Conservation (phyloP, 92 coral and sea anemone species). For the Plumapathes pennacea region DNA sequence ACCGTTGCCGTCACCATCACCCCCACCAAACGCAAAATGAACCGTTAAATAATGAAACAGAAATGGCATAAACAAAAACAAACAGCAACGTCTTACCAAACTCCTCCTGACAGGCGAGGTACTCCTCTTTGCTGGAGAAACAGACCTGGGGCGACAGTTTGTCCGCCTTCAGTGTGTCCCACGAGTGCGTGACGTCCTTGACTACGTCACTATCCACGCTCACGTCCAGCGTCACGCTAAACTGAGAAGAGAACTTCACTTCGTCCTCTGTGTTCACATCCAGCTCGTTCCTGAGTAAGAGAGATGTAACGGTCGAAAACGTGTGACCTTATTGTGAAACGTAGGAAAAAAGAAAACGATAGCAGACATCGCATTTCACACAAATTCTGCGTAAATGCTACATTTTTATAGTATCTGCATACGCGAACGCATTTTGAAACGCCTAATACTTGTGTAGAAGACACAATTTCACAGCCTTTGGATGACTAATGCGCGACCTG, state of each 20-base stretch:
- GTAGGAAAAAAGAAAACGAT: no score
- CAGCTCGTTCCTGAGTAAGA: slow-evolving; percentile 70
- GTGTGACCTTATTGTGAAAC: no score
- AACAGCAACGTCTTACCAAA: slow-evolving; percentile 63
- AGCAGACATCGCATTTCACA: no score
- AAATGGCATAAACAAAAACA: no score
- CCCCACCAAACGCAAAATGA: neutral
- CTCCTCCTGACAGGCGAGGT: slow-evolving; percentile 95
- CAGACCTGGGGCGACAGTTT: slow-evolving; percentile 84
- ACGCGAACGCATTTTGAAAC: no score
- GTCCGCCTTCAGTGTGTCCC: slow-evolving; percentile 84
- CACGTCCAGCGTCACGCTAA: slow-evolving; percentile 77
- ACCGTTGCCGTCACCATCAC: neutral
- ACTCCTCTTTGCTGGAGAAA: slow-evolving; percentile 90
- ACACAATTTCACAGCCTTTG: no score
- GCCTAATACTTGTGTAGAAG: no score
- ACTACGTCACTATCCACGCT: slow-evolving; percentile 71
- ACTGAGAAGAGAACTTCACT: slow-evolving; percentile 72
- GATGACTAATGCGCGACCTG: no score
- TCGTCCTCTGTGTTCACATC: slow-evolving; percentile 82
- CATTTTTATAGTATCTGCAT: no score
- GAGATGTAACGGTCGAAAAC: no score
- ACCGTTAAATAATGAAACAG: neutral
- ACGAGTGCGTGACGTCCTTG: slow-evolving; percentile 63
- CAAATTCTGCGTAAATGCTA: no score